phyloP scores from a whole-genome alignment of 2,888 invertebrate species.

The Capitulum mitella region DNA sequence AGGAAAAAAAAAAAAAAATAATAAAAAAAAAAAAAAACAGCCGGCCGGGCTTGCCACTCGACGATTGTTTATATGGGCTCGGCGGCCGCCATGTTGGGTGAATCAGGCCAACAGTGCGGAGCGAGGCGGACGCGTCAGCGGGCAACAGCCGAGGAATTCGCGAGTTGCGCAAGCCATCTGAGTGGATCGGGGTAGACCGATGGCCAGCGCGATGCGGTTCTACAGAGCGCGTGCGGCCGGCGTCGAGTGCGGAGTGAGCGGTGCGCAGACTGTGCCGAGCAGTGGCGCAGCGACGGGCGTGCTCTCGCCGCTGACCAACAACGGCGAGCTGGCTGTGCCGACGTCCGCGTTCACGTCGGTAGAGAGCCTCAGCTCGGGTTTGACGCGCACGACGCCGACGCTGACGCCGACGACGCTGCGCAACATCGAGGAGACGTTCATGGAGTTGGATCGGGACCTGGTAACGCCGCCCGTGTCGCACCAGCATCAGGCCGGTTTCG shows the following conservation, averaged over 20 bases:
- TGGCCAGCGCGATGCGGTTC: background rate
- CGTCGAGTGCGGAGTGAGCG: background rate
- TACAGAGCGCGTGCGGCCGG: background rate
- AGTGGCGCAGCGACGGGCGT: background rate
- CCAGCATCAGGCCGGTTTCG: conserved; percentile 85
- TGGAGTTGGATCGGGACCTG: conserved; percentile 61
- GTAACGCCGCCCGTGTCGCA: conserved; percentile 50
- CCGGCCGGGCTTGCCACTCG: background rate
- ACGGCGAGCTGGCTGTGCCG: background rate
- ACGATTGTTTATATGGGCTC: background rate
- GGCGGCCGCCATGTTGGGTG: background rate
- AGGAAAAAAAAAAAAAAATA: too few species aligned
- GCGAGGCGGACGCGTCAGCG: background rate
- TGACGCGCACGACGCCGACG: conserved; percentile 82
- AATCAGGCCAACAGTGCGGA: background rate
- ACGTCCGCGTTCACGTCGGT: background rate
- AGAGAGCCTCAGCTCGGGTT: background rate
- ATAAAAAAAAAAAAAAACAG: too few species aligned
- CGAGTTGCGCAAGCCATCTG: background rate
- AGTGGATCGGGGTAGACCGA: background rate
- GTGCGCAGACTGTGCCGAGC: background rate
- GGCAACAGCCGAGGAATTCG: background rate
- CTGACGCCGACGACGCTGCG: conserved; percentile 88
- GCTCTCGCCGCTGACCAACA: background rate
- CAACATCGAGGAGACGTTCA: conserved; percentile 82